Conservation (phyloP, 2,888 invertebrate species). For the Antheraea assamensis region DNA sequence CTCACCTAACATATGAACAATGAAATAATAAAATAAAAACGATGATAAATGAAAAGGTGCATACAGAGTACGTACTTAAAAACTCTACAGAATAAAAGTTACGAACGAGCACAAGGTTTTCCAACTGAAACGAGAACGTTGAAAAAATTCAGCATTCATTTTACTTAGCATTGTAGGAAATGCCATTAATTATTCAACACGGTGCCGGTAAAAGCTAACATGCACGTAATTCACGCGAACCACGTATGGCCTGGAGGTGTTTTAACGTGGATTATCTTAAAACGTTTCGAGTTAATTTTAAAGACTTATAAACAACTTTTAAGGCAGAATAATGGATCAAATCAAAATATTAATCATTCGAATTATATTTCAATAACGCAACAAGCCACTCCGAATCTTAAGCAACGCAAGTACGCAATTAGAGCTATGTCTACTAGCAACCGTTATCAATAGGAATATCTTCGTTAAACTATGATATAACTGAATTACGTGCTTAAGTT, state of each 20-base stretch:
- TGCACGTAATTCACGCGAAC: not conserved
- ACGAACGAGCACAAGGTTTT: slow-evolving; percentile 1
- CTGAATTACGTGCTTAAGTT: too few species aligned
- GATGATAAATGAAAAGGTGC: not conserved
- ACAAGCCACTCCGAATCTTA: too few species aligned
- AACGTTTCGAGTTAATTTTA: not conserved
- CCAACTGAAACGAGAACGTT: not conserved
- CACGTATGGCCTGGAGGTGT: not conserved
- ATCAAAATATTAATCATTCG: too few species aligned
- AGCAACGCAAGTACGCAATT: too few species aligned
- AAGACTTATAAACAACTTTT: not conserved
- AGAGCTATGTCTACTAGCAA: too few species aligned
- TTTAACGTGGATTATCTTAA: not conserved
- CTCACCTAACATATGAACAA: too few species aligned
- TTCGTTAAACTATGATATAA: too few species aligned
- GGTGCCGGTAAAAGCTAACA: not conserved
- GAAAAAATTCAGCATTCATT: not conserved
- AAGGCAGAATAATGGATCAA: too few species aligned
- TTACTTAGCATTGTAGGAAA: not conserved
- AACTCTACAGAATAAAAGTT: not conserved
- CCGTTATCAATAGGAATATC: too few species aligned
- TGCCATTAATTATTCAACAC: slow-evolving; percentile 4
- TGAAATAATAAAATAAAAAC: not conserved
- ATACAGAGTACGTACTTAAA: not conserved
- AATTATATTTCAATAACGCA: too few species aligned